Conservation (phyloP, 2,113 vertebrate species). For the Trinectes maculatus region DNA sequence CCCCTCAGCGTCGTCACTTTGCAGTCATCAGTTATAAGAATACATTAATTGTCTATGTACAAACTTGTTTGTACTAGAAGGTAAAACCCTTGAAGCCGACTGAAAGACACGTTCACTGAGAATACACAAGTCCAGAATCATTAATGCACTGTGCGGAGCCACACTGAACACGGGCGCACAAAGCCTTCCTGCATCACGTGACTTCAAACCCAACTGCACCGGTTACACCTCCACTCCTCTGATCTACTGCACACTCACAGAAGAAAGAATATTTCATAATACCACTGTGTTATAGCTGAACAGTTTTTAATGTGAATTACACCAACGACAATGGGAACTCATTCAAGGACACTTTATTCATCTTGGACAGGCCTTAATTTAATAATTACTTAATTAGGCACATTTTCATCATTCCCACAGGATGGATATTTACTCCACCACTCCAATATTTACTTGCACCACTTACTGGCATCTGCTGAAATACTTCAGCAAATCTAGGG, state of each 20-base stretch:
- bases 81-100: background rate
- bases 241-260: constrained; percentile 48
- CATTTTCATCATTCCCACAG: background rate
- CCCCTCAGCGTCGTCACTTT: background rate
- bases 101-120: background rate
- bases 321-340: background rate
- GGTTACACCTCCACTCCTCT: constrained; percentile 67
- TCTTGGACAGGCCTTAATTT: background rate
- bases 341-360: constrained; percentile 4
- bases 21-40: background rate
- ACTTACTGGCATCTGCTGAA: no score
- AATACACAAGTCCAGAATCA: constrained; percentile 31
- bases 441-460: no score
- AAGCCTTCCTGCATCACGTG: constrained; percentile 40
- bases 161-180: constrained; percentile 50
- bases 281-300: constrained; percentile 18
- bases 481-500: no score
- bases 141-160: constrained; percentile 43
- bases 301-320: constrained; percentile 19
- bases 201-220: constrained; percentile 54
- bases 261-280: constrained; percentile 37
- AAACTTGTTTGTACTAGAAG: no score
- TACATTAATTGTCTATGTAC: no score
- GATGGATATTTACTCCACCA: no score
- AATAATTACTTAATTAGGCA: background rate